Evolutionary conservation across 2,113 vertebrate genomes (phyloP), one percentile per base, ranked within the genome.

Genomic region (Proterorhinus semilunaris): DNA sequence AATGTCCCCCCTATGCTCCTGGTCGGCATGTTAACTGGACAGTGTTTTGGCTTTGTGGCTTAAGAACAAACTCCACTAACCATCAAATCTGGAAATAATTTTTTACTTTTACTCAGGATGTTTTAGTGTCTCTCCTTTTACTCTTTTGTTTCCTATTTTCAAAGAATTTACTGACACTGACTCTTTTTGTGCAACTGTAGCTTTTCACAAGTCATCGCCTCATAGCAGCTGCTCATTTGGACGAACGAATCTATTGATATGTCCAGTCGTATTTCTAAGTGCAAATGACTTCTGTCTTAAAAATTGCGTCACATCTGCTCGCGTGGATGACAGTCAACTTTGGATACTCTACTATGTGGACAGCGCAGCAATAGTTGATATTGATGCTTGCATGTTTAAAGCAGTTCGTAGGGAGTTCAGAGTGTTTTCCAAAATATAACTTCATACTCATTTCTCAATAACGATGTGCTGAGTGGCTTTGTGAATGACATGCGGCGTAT

Each of bases 21-120:
- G 76, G 59, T 68, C 80, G 78, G 73, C 68, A 83, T 74, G 61
- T 63, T 69, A 57, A 69, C 71, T 71, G 71, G 67, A 76, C 68
- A 49, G 65, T 61, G 83, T 70, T 81, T 81, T 82, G 75, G 68
- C 74, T 87, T 77, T 72, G 64, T 66, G 65, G 69, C 76, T 84
- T 59, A 64, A 55, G 76, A 75, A 67, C 52, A 64, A 75, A 82
- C 43, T 57, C 53, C 59, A 58, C 58, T 55, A 45, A 68, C 65
- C 69, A 1, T 65, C 62, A 55, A 43, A 69, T 71, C 50, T 7
- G 42, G 51, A 68, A 80, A 73, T 71, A 75, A 2, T 12, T 52
- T 48, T 75, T 69, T 51, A 47, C 62, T 76, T 74, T 59, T n/a
- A 62, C 47, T 74, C 21, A 43, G 69, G 10, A 53, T 64, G 63